Evolutionary conservation across 2,797 vertebrate genomes (phyloP).

Genomic region (Molossus molossus): DNA sequence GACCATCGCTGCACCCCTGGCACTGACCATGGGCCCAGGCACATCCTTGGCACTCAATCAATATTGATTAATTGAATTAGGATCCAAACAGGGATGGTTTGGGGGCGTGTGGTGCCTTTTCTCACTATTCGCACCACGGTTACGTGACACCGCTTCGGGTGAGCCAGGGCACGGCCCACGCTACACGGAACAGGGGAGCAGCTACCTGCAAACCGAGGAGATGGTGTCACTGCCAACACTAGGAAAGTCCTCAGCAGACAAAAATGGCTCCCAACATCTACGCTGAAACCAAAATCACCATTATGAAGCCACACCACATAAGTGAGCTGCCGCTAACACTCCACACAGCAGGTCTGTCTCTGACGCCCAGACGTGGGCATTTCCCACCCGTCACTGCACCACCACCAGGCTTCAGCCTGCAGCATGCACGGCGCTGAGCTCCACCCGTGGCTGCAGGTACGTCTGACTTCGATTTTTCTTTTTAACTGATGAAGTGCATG

Average conservation of each 20-base stretch:
- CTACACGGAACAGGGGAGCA: no score
- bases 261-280: not conserved
- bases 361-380: not conserved
- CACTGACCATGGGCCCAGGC: no score
- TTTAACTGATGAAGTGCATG: no score
- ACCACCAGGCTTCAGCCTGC: not conserved
- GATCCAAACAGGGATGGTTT: not conserved
- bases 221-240: no score
- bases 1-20: no score
- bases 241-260: not conserved
- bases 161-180: no score
- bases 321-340: not conserved
- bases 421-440: fast-evolving
- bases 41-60: not conserved
- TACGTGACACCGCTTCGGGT: no score
- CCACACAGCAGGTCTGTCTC: not conserved
- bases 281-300: not conserved
- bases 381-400: not conserved
- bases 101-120: no score
- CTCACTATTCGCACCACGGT: no score
- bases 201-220: no score
- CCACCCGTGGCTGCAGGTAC: not conserved
- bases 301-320: not conserved
- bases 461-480: no score
- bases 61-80: not conserved